Conservation (phyloP, 2,888 invertebrate species). For the Diarsia rubi region DNA sequence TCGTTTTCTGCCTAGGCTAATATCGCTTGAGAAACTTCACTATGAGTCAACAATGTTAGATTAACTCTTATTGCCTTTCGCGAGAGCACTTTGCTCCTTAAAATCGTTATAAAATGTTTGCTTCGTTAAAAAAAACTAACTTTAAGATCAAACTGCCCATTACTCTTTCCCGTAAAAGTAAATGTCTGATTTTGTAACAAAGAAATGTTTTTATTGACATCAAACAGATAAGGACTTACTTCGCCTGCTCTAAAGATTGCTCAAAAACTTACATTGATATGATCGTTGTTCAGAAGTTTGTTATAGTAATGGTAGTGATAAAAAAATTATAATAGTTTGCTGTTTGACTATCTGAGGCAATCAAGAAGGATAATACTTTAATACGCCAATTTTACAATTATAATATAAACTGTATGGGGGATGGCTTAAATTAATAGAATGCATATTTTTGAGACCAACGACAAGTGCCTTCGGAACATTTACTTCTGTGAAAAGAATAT, state of each 20-base stretch:
- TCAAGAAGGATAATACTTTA: too few species aligned
- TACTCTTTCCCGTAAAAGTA: slow-evolving; percentile 50
- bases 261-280: slow-evolving; percentile 45
- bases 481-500: too few species aligned
- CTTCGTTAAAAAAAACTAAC: slow-evolving; percentile 50
- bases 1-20: slow-evolving; percentile 13
- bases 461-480: too few species aligned
- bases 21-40: slow-evolving; percentile 22
- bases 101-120: slow-evolving; percentile 14
- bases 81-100: slow-evolving; percentile 1
- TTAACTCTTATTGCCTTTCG: slow-evolving; percentile 47
- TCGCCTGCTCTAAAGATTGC: slow-evolving; percentile 35
- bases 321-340: slow-evolving; percentile 36
- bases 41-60: slow-evolving; percentile 41
- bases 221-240: slow-evolving; percentile 44
- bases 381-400: background rate
- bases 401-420: background rate
- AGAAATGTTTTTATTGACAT: slow-evolving; percentile 50
- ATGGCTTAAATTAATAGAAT: background rate
- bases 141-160: slow-evolving; percentile 46
- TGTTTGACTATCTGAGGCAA: slow-evolving; percentile 15
- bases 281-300: slow-evolving; percentile 45
- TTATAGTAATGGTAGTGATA: slow-evolving; percentile 25
- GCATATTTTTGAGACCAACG: background rate
- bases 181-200: slow-evolving; percentile 49